Conservation (phyloP, 1,140 invertebrate genomes). For the Cydia fagiglandana region DNA sequence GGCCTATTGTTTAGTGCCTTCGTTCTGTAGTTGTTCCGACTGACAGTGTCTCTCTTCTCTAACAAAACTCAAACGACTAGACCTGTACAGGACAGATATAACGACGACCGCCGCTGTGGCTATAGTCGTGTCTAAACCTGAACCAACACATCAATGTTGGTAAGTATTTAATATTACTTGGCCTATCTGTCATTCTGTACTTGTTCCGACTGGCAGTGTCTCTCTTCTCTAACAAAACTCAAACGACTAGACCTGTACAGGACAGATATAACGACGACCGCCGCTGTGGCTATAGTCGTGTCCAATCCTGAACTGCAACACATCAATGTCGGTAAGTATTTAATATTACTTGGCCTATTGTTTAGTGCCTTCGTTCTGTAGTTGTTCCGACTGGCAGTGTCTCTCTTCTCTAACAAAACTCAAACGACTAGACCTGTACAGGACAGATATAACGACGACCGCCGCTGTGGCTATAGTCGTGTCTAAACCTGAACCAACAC, state of each 20-base stretch:
- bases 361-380: too few relatives aligned
- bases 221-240: constrained; percentile 75
- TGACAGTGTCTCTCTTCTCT: not conserved
- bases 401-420: constrained; percentile 74
- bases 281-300: constrained; percentile 83
- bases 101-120: constrained; percentile 82
- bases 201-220: constrained; percentile 79
- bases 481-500: constrained; percentile 84
- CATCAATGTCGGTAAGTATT: constrained; percentile 84
- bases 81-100: constrained; percentile 88
- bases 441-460: constrained; percentile 84
- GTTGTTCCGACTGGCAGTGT: not conserved
- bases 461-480: constrained; percentile 83
- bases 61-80: constrained; percentile 84
- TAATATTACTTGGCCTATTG: too few relatives aligned
- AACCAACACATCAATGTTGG: constrained; percentile 87
- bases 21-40: not conserved
- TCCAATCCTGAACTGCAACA: constrained; percentile 85
- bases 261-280: constrained; percentile 82
- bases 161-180: constrained; percentile 58
- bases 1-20: too few relatives aligned
- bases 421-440: constrained; percentile 88
- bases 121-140: constrained; percentile 83
- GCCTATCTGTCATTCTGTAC: too few relatives aligned
- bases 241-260: constrained; percentile 89